These are phyloP conservation scores for Epistrophe grossulariae DNA, from an alignment of 2,888 invertebrate genomes.

Conservation along the genomic window DNA sequence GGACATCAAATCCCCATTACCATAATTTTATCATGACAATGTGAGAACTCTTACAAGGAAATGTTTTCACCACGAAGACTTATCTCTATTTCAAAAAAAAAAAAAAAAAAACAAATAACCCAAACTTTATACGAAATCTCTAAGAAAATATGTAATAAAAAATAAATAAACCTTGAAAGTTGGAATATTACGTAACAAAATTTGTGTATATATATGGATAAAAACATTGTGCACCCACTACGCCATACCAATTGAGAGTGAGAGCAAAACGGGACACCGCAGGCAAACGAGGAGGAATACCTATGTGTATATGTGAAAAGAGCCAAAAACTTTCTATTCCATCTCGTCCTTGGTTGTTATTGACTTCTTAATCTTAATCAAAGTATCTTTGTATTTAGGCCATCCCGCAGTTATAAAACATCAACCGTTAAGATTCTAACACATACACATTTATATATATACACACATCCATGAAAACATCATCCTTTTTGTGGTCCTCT, in stretches of 20 bases:
- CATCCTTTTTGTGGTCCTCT: neutral
- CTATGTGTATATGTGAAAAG: neutral
- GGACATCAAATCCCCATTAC: slow-evolving; percentile 22
- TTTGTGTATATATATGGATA: no score
- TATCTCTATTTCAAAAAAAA: neutral
- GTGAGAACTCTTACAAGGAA: slow-evolving; percentile 10
- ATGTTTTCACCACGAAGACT: slow-evolving; percentile 7
- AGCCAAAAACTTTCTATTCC: slow-evolving; percentile 6
- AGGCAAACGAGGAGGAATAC: neutral
- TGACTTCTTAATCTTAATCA: slow-evolving; percentile 40
- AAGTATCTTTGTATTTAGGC: slow-evolving; percentile 28
- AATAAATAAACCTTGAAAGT: slow-evolving; percentile 29
- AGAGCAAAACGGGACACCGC: neutral
- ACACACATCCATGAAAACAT: neutral
- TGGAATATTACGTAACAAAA: neutral
- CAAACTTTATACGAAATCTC: neutral
- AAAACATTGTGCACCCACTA: neutral
- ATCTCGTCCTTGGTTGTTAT: slow-evolving; percentile 25
- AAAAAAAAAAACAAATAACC: neutral
- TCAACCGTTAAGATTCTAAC: neutral
- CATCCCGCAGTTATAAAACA: slow-evolving; percentile 6
- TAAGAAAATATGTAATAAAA: slow-evolving; percentile 13
- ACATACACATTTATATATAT: neutral
- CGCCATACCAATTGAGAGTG: neutral
- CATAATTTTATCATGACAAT: slow-evolving; percentile 29